phyloP scores from a whole-genome alignment of 2,113 vertebrate species.

The Leuciscus idus region DNA sequence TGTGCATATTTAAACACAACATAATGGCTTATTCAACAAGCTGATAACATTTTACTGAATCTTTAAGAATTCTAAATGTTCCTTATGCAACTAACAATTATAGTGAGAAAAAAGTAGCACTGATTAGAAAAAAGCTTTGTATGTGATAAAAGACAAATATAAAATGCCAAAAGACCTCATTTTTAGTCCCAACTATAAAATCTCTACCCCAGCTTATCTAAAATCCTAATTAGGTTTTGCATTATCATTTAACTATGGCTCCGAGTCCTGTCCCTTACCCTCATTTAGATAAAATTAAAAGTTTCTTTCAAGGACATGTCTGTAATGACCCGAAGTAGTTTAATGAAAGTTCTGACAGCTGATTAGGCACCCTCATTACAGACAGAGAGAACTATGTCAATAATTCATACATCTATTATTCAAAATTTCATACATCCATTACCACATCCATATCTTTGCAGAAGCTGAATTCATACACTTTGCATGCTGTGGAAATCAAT shows the following conservation, averaged over 20 bases:
- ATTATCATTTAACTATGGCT: slow-evolving; percentile 50
- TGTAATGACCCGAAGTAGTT: slow-evolving; percentile 24
- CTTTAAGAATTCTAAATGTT: background rate
- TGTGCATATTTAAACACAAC: background rate
- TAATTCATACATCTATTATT: slow-evolving; percentile 48
- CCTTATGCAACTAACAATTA: background rate
- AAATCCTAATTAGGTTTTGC: slow-evolving; percentile 57
- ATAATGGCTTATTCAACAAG: slow-evolving; percentile 1
- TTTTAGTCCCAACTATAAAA: slow-evolving; percentile 47
- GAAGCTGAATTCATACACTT: background rate
- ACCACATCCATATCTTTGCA: slow-evolving; percentile 17
- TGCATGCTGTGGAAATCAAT: background rate
- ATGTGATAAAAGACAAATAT: slow-evolving; percentile 4
- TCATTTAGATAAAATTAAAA: slow-evolving; percentile 47
- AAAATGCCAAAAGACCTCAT: slow-evolving; percentile 22
- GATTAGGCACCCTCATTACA: slow-evolving; percentile 38
- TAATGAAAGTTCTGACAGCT: slow-evolving; percentile 40
- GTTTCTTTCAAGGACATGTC: slow-evolving; percentile 49
- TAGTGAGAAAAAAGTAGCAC: background rate
- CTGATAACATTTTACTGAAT: background rate
- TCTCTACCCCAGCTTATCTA: slow-evolving; percentile 50
- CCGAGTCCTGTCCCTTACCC: slow-evolving; percentile 43
- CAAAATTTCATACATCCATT: slow-evolving; percentile 33
- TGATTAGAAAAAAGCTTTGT: slow-evolving; percentile 22
- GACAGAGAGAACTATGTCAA: slow-evolving; percentile 39